A percentile compares a stretch with the other conserved stretches of the same genome.
Conservation (phyloP, 2,797 vertebrate genomes). For the Loris lydekkerianus region DNA sequence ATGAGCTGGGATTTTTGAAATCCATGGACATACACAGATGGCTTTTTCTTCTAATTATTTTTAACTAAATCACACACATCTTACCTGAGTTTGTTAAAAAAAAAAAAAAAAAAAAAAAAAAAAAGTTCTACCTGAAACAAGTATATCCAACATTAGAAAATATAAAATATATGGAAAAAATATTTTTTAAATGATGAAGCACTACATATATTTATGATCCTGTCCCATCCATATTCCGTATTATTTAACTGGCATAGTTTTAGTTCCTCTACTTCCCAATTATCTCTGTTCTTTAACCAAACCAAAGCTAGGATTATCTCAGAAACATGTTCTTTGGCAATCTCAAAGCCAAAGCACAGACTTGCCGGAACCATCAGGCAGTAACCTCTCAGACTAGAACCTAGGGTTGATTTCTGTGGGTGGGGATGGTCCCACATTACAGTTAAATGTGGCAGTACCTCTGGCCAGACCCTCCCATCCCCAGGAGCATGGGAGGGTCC, state of each 20-base stretch:
- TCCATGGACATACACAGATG: background rate
- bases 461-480: no score
- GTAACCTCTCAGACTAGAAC: background rate
- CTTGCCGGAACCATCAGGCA: background rate
- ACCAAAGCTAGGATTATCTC: background rate
- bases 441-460: background rate
- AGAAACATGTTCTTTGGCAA: background rate
- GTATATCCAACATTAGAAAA: background rate
- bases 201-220: background rate
- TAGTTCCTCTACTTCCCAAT: background rate
- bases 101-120: background rate
- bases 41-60: background rate
- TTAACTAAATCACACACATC: background rate
- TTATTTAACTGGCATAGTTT: background rate
- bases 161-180: background rate
- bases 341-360: background rate
- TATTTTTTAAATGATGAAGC: background rate
- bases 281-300: constrained; percentile 8
- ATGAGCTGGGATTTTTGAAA: background rate
- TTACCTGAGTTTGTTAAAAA: background rate
- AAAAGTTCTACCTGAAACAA: constrained; percentile 15
- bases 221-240: background rate
- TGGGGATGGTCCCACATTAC: background rate
- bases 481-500: background rate
- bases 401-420: background rate